Conservation (phyloP, 2,888 invertebrate genomes). For the Tachina fera region DNA sequence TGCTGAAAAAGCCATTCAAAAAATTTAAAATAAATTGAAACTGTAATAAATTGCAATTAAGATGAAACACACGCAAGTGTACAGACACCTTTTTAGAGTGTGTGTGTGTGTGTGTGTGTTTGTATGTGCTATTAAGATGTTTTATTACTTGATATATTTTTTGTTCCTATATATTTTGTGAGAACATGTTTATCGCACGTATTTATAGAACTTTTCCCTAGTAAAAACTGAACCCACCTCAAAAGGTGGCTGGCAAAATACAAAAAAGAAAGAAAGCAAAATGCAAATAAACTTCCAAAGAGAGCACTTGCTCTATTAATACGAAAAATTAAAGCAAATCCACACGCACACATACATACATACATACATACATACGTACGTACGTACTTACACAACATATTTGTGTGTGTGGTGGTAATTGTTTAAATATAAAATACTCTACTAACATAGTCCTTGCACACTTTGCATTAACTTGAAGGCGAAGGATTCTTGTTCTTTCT, state of each 20-base stretch:
- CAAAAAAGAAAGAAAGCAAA: neutral
- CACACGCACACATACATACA: too few species aligned
- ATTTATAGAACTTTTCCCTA: conserved; percentile 23
- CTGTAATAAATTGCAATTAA: conserved; percentile 16
- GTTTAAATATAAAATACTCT: conserved; percentile 49
- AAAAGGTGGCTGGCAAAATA: conserved; percentile 27
- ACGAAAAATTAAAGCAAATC: neutral
- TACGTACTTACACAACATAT: neutral
- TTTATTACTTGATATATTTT: conserved; percentile 31
- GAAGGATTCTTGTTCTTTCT: conserved; percentile 58
- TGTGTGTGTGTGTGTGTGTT: neutral
- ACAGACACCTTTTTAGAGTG: conserved; percentile 2
- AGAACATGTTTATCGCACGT: neutral
- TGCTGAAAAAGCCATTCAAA: neutral
- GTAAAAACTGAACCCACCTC: conserved; percentile 48
- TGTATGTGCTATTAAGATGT: conserved; percentile 3
- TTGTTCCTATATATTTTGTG: neutral
- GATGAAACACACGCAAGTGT: neutral
- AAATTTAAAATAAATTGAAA: conserved; percentile 4
- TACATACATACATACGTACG: neutral
- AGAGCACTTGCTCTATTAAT: conserved; percentile 47
- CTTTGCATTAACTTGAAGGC: conserved; percentile 68
- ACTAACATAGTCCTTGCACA: conserved; percentile 69
- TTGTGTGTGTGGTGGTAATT: conserved; percentile 22
- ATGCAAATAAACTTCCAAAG: conserved; percentile 33